These are phyloP conservation scores for Spea hammondii DNA, from an alignment of 2,797 vertebrate genomes.

Conservation along the genomic window DNA sequence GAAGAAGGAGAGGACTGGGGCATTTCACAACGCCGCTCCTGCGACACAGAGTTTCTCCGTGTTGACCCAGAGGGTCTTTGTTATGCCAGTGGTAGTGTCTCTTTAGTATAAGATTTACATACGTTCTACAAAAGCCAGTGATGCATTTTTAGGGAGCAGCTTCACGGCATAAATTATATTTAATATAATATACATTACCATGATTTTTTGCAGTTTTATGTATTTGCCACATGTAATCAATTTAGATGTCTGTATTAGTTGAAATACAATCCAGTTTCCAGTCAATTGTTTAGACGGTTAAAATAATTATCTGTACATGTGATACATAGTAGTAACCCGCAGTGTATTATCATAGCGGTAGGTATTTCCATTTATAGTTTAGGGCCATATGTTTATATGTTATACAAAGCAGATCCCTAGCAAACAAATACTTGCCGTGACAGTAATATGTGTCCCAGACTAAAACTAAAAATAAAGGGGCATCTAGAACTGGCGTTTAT, in stretches of 20 bases:
- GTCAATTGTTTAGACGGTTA: background rate
- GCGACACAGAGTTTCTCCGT: too few relatives aligned
- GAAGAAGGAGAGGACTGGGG: too few relatives aligned
- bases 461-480: too few relatives aligned
- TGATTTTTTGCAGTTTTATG: slow-evolving; percentile 5
- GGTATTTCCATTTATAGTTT: too few relatives aligned
- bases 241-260: background rate
- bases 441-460: too few relatives aligned
- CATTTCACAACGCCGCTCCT: too few relatives aligned
- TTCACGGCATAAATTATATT: slow-evolving; percentile 12
- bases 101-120: slow-evolving; percentile 16
- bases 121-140: slow-evolving; percentile 18
- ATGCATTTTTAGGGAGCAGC: slow-evolving; percentile 1
- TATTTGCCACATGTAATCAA: background rate
- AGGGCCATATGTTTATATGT: too few relatives aligned
- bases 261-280: background rate
- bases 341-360: too few relatives aligned
- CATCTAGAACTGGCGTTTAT: too few relatives aligned
- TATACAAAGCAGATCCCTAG: too few relatives aligned
- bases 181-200: slow-evolving; percentile 9
- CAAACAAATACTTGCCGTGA: too few relatives aligned
- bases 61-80: too few relatives aligned
- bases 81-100: background rate
- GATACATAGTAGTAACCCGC: background rate
- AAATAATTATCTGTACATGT: background rate